Conservation (phyloP, 2,888 invertebrate genomes). For the Meghimatium bilineatum region DNA sequence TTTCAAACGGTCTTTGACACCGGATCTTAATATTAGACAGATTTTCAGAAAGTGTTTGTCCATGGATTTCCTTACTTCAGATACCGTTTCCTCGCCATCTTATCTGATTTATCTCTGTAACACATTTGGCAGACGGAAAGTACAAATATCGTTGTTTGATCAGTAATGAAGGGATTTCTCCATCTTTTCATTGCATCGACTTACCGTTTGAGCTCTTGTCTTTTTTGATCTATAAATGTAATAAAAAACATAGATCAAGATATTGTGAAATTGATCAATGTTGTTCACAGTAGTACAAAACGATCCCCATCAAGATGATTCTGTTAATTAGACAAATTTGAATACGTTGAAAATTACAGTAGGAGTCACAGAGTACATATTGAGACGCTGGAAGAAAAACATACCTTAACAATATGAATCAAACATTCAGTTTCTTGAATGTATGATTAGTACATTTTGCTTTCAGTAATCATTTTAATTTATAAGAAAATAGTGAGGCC, state of each 20-base stretch:
- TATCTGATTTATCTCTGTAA: background rate
- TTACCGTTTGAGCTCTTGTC: background rate
- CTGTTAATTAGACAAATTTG: too few species aligned
- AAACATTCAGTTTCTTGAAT: too few species aligned
- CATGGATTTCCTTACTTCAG: slow-evolving; percentile 16
- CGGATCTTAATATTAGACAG: slow-evolving; percentile 29
- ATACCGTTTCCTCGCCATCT: background rate
- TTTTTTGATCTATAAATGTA: background rate
- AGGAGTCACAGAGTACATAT: too few species aligned
- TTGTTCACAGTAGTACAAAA: too few species aligned
- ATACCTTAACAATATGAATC: too few species aligned
- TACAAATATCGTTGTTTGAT: slow-evolving; percentile 34
- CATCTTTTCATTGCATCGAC: slow-evolving; percentile 12
- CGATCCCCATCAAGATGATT: too few species aligned
- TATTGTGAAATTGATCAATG: background rate
- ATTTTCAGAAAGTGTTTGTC: background rate
- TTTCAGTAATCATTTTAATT: too few species aligned
- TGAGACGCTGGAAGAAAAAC: too few species aligned
- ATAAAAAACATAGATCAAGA: background rate
- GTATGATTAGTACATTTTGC: too few species aligned
- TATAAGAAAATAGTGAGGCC: too few species aligned
- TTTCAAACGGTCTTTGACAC: slow-evolving; percentile 41
- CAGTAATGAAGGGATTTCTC: slow-evolving; percentile 19
- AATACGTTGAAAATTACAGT: too few species aligned
- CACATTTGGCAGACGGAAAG: background rate